Percentiles rank a stretch among this genome's conserved stretches.
phyloP scores from a whole-genome alignment of 2,797 vertebrate genomes.

The Avahi laniger region DNA sequence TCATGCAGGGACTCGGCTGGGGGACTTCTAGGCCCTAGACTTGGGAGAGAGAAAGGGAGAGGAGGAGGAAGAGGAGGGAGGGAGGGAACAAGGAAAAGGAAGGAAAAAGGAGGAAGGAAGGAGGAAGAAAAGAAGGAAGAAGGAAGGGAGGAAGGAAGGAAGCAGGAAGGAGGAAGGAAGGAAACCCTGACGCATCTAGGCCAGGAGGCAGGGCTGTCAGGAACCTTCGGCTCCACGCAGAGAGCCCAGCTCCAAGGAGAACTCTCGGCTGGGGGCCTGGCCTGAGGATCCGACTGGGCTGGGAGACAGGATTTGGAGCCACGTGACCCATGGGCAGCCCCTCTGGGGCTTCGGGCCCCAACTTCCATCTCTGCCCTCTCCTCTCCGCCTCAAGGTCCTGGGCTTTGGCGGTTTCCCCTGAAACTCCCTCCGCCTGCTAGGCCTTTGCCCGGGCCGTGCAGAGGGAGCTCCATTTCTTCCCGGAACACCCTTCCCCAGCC shows the following conservation, averaged over 20 bases:
- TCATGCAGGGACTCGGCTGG: neutral
- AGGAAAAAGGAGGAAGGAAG: accelerated
- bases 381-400: neutral
- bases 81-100: accelerated
- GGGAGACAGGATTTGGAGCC: neutral
- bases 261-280: neutral
- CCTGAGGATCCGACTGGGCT: accelerated
- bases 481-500: neutral
- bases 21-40: neutral
- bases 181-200: neutral
- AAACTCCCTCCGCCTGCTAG: neutral
- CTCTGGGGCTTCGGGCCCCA: neutral
- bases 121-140: accelerated
- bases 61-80: accelerated
- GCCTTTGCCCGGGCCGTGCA: neutral
- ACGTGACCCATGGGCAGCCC: neutral
- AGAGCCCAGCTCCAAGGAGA: neutral
- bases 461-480: neutral
- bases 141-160: accelerated
- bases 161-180: accelerated
- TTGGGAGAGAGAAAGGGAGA: neutral
- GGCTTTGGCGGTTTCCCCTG: too few relatives aligned
- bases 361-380: neutral
- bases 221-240: neutral
- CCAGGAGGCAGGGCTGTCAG: neutral